These are phyloP conservation scores for Epistrophella euchroma DNA, from an alignment of 2,888 invertebrate genomes.

Conservation along the genomic window DNA sequence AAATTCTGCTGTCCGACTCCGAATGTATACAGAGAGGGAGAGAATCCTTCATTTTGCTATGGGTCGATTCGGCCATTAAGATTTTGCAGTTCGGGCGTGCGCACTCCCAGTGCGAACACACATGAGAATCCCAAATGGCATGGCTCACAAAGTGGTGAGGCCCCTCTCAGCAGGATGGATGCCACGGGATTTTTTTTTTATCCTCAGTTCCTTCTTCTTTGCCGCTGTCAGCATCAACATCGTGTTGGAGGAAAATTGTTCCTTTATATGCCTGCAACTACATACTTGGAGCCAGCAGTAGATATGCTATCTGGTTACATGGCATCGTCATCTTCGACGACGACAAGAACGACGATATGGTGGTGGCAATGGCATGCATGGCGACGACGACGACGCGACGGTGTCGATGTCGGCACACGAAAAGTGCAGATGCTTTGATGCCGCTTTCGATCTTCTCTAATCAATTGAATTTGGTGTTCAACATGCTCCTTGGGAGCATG, in stretches of 20 bases:
- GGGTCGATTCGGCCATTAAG: constrained; percentile 76
- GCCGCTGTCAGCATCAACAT: constrained; percentile 33
- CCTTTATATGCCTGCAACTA: constrained; percentile 46
- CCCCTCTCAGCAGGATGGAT: constrained; percentile 39
- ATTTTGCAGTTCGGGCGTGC: constrained; percentile 74
- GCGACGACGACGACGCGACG: background rate
- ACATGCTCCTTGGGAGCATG: constrained; percentile 74
- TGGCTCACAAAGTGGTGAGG: constrained; percentile 58
- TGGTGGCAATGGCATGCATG: constrained; percentile 20
- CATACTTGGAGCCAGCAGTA: constrained; percentile 19
- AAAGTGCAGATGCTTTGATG: constrained; percentile 60
- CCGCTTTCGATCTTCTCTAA: constrained; percentile 70
- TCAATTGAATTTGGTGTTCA: constrained; percentile 74
- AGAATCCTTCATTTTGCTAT: constrained; percentile 54
- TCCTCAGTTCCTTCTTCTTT: constrained; percentile 28
- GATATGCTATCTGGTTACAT: constrained; percentile 70
- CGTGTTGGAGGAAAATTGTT: constrained; percentile 53
- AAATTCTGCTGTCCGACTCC: background rate
- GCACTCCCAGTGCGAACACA: constrained; percentile 61
- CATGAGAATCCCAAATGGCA: constrained; percentile 55
- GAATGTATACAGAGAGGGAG: background rate
- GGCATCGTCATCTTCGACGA: constrained; percentile 51
- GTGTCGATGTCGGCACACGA: constrained; percentile 53
- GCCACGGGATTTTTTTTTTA: constrained; percentile 25
- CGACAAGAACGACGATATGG: background rate